phyloP scores from a whole-genome alignment of 2,888 invertebrate species.

The Minunthozetes semirufus region DNA sequence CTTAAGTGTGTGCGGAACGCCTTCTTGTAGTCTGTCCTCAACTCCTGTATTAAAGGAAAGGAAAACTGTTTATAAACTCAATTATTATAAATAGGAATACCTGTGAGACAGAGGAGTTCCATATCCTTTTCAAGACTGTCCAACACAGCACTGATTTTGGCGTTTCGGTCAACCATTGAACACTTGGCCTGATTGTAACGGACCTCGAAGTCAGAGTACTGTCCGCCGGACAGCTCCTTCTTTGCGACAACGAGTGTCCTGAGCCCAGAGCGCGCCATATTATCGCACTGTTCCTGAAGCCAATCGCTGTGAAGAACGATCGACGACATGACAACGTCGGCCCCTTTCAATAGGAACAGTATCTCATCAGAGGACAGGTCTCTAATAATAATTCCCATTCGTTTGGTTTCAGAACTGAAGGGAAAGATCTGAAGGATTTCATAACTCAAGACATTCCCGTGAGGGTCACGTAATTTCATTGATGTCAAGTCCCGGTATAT shows the following conservation, averaged over 20 bases:
- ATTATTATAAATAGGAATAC: conserved; percentile 1
- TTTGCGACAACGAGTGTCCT: conserved; percentile 66
- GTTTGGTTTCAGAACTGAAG: conserved; percentile 66
- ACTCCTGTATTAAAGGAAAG: conserved; percentile 56
- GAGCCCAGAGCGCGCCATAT: conserved; percentile 75
- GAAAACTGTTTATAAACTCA: too few relatives aligned
- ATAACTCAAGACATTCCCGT: conserved; percentile 54
- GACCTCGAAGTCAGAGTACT: conserved; percentile 62
- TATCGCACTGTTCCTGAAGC: conserved; percentile 66
- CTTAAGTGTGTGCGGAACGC: conserved; percentile 63
- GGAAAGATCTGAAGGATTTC: conserved; percentile 63
- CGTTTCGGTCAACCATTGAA: conserved; percentile 72
- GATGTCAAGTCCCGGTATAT: conserved; percentile 55
- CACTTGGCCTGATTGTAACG: conserved; percentile 77
- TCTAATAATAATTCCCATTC: conserved; percentile 69
- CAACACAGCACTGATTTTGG: conserved; percentile 75
- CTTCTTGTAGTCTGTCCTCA: conserved; percentile 64
- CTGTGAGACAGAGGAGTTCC: conserved; percentile 62
- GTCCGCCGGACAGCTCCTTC: conserved; percentile 59
- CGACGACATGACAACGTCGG: conserved; percentile 83
- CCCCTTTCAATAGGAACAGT: conserved; percentile 93
- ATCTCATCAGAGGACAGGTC: conserved; percentile 72
- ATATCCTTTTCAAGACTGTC: conserved; percentile 82
- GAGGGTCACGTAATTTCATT: conserved; percentile 54
- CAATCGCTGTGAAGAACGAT: conserved; percentile 91